phyloP scores from a whole-genome alignment of 2,888 invertebrate species.

The Megaustenia siamemsis region DNA sequence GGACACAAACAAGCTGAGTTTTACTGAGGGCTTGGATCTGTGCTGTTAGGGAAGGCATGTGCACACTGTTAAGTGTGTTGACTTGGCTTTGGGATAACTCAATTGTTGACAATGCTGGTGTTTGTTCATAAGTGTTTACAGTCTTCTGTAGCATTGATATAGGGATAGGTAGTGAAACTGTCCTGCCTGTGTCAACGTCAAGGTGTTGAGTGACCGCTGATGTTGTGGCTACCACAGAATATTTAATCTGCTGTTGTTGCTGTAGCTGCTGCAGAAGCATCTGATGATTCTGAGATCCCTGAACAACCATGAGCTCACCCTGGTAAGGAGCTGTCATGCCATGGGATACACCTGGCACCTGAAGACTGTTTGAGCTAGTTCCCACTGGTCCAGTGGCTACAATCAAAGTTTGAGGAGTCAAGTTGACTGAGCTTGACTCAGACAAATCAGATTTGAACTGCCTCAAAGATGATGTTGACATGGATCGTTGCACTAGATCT shows the following conservation, averaged over 20 bases:
- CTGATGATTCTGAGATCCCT: conserved; percentile 19
- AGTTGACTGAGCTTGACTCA: conserved; percentile 2
- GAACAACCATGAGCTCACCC: conserved; percentile 10
- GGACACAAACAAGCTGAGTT: conserved; percentile 39
- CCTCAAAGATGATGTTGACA: conserved; percentile 46
- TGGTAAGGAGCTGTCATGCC: not conserved
- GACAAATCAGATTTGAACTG: conserved; percentile 13
- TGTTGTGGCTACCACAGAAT: conserved; percentile 1
- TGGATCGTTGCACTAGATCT: conserved; percentile 47
- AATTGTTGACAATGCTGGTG: not conserved
- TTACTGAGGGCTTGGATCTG: conserved; percentile 38
- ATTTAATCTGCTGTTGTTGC: conserved; percentile 21
- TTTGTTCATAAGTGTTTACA: not conserved
- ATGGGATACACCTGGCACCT: conserved; percentile 21
- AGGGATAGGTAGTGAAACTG: not conserved
- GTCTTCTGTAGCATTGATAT: conserved; percentile 13
- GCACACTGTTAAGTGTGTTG: not conserved
- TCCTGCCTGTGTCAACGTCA: not conserved
- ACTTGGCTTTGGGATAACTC: not conserved
- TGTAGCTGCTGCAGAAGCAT: conserved; percentile 10
- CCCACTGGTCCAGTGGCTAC: conserved; percentile 18
- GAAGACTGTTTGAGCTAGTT: conserved; percentile 29
- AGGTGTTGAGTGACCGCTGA: not conserved
- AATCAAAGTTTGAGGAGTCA: conserved; percentile 26
- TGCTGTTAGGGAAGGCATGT: not conserved